Evolutionary conservation across 2,797 vertebrate species (phyloP).

Genomic region (Paguma larvata): DNA sequence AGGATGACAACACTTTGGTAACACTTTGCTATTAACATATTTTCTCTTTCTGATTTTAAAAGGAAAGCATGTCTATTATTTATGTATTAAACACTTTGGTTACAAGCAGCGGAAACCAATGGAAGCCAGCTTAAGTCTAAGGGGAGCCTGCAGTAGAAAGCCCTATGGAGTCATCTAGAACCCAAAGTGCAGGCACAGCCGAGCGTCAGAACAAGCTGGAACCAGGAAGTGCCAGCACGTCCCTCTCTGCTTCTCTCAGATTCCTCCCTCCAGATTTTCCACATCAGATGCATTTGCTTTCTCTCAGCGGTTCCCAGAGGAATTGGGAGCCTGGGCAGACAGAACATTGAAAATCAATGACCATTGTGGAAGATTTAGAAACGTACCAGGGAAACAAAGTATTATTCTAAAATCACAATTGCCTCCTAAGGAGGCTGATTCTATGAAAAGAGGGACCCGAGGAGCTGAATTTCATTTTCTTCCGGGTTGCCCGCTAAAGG

Average conservation of each 20-base stretch:
- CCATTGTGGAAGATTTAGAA: background rate
- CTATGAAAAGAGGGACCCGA: background rate
- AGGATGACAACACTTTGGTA: background rate
- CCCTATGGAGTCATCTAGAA: background rate
- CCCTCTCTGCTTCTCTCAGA: background rate
- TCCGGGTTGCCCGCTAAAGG: background rate
- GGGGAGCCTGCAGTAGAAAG: background rate
- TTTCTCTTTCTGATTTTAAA: background rate
- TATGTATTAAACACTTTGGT: background rate
- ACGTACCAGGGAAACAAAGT: background rate
- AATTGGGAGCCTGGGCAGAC: background rate
- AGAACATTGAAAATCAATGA: background rate
- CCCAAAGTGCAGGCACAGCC: background rate
- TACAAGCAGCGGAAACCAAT: background rate
- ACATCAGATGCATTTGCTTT: background rate
- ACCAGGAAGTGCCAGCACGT: background rate
- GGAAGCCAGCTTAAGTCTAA: background rate
- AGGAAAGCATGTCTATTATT: background rate
- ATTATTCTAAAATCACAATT: background rate
- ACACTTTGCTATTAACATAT: background rate
- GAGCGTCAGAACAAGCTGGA: background rate
- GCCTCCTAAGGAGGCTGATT: background rate
- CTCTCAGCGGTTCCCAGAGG: background rate
- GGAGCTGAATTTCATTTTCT: background rate
- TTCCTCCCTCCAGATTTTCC: background rate